Percentiles rank a stretch among this genome's conserved stretches.
Evolutionary conservation across 2,888 invertebrate species (phyloP).

Genomic region (Acanthosepion esculentum): DNA sequence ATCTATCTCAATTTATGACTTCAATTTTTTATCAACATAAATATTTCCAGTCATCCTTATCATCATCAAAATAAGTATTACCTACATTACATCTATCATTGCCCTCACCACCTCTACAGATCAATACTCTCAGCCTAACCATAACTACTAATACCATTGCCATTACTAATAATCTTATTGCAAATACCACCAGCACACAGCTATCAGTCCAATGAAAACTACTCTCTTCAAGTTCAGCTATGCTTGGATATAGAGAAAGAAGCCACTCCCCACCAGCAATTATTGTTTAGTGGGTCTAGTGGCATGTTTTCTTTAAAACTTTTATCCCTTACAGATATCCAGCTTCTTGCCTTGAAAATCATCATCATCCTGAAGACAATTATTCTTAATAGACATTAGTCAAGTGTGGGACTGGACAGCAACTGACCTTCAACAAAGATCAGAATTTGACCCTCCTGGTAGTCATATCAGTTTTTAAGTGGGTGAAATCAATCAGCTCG

Average conservation of each 20-base stretch:
- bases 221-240: not conserved
- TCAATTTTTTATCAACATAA: too few relatives aligned
- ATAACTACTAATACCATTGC: not conserved
- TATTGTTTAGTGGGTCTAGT: not conserved
- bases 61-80: too few relatives aligned
- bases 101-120: too few relatives aligned
- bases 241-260: not conserved
- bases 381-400: not conserved
- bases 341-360: not conserved
- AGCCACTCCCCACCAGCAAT: not conserved
- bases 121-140: not conserved
- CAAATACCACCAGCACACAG: not conserved
- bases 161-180: not conserved
- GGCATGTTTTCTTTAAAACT: too few relatives aligned
- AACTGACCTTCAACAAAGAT: not conserved
- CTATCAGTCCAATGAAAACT: not conserved
- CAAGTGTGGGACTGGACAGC: not conserved
- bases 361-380: not conserved
- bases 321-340: too few relatives aligned
- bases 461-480: slow-evolving; percentile 21
- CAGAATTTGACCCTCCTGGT: not conserved
- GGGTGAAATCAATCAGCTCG: not conserved
- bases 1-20: too few relatives aligned
- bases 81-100: too few relatives aligned
- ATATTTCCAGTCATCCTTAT: not conserved